Percentiles rank a stretch among this genome's conserved stretches.
These are phyloP conservation scores for Megaceryle torquata DNA, from an alignment of 2,113 vertebrate species.

Conservation along the genomic window DNA sequence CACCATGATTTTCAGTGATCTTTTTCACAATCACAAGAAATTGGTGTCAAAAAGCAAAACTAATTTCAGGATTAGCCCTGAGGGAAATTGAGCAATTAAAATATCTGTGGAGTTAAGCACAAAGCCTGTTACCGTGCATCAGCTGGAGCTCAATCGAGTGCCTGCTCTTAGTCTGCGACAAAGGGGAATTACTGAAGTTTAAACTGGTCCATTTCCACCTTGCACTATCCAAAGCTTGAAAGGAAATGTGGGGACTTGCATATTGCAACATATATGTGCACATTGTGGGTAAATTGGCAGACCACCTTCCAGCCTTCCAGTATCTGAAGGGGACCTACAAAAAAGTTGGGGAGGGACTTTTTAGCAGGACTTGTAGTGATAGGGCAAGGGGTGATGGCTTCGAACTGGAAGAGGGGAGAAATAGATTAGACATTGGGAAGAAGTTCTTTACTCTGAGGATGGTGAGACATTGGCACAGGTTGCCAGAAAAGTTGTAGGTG, in stretches of 20 bases:
- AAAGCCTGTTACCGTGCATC: not conserved
- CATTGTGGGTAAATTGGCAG: not conserved
- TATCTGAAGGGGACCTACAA: too few relatives aligned
- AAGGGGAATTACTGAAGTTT: not conserved
- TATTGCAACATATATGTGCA: not conserved
- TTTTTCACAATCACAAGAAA: constrained; percentile 20
- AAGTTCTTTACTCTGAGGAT: too few relatives aligned
- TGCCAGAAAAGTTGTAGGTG: too few relatives aligned
- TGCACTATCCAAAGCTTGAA: not conserved
- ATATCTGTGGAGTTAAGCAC: not conserved
- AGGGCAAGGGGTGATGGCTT: too few relatives aligned
- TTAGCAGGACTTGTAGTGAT: too few relatives aligned
- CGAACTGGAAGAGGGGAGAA: too few relatives aligned
- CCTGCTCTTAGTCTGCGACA: not conserved
- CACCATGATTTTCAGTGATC: not conserved
- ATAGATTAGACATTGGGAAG: too few relatives aligned
- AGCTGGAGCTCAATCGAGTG: not conserved
- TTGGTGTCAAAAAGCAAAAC: constrained; percentile 39
- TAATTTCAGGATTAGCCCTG: not conserved
- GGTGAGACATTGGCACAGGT: too few relatives aligned
- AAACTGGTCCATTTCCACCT: not conserved
- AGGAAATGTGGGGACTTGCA: fast-evolving
- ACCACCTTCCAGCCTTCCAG: too few relatives aligned
- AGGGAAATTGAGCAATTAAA: constrained; percentile 33
- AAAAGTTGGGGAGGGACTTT: too few relatives aligned